A percentile compares a stretch with the other conserved stretches of the same genome.
Conservation (phyloP, 2,113 vertebrate genomes). For the Epinephelus moara region DNA sequence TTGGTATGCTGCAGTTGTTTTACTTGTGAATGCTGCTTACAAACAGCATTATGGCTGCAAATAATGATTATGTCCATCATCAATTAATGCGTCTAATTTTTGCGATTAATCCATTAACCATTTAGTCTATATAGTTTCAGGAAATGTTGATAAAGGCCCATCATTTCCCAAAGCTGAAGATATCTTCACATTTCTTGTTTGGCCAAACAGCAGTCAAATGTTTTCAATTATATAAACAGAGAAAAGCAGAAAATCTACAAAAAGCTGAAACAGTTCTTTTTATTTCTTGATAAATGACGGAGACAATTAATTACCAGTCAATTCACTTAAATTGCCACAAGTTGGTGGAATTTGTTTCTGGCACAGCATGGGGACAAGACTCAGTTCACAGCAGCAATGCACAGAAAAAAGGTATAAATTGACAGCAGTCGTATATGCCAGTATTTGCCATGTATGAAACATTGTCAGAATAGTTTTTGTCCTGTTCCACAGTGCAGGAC, state of each 20-base stretch:
- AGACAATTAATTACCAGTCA: background rate
- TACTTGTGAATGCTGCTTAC: background rate
- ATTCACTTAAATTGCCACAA: background rate
- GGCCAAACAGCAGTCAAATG: background rate
- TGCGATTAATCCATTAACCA: background rate
- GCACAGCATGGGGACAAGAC: background rate
- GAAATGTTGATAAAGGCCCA: background rate
- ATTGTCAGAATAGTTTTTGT: background rate
- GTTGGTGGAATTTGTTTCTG: background rate
- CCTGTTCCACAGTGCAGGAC: background rate
- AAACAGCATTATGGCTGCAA: background rate
- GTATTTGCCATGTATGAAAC: background rate
- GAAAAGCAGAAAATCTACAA: background rate
- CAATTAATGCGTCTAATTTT: background rate
- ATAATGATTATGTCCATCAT: background rate
- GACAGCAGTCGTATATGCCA: background rate
- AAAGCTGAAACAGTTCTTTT: background rate
- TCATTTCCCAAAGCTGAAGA: background rate
- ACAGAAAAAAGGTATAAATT: background rate
- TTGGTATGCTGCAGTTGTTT: constrained; percentile 10
- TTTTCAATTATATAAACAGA: background rate
- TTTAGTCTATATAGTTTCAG: background rate
- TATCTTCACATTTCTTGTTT: background rate
- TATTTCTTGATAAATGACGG: background rate
- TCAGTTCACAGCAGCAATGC: background rate